Evolutionary conservation across 2,113 vertebrate genomes (phyloP), one percentile per base, ranked within the genome.

Genomic region (Nycticryphes semicollaris): DNA sequence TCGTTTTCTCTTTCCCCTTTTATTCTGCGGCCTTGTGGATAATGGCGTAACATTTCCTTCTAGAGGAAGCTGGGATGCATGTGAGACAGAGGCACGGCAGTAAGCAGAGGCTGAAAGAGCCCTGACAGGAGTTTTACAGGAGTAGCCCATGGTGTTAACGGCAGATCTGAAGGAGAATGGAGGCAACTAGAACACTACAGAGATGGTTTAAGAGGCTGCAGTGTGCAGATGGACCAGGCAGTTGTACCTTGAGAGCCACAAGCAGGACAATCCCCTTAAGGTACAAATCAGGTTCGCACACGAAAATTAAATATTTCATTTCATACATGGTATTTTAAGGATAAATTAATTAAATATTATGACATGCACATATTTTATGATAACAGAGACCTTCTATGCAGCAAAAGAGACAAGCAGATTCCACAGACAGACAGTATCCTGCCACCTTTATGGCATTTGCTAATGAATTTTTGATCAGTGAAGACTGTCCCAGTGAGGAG

Each of bases 181-280:
- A 31, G 18, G 35, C 35, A 48, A 31, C 18, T 21, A 39, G 18
- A 63, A 41, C 7, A 18, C 30, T 41, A 17, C 0, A 0, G 53
- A 5, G 11, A 10, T 25, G 43, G 27, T 69, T 64, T n/a, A 72
- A 59, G 67, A 76, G 12, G 48, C 21, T 1, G 3, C 19, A 24
- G 10, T 10, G 6, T 31, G 24, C 6, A 3, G 53, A 31, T 24
- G 35, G 39, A 68, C 35, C 0, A 1, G 21, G 27, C 10, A 35
- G 47, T 81, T 28, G 37, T 5, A 4, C 64, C 54, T 39, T 1
- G 1, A 72, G 14, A 86, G 8, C 31, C 50, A 62, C 5, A 8
- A 23, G 22, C 2, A 0, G 45, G 62, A 66, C 22, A 76, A 60
- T 56, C 7, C 3, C 13, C 18, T 72, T 41, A 25, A 1, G 27